Percentiles rank a stretch among this genome's conserved stretches.
Conservation (phyloP, 2,888 invertebrate species). For the Leptopilina myrica region DNA sequence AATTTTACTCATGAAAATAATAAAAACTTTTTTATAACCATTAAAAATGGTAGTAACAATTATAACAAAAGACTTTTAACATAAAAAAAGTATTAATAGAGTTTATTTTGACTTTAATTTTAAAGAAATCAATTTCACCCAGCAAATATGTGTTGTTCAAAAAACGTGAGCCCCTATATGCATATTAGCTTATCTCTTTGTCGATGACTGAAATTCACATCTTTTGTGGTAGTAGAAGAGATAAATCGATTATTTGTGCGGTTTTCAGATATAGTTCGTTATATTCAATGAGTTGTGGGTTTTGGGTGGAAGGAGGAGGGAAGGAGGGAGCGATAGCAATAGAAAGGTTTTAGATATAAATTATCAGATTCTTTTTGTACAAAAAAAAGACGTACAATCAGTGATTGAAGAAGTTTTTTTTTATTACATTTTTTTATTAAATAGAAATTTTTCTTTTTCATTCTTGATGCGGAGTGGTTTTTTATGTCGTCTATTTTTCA, state of each 20-base stretch:
- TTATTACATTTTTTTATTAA: no score
- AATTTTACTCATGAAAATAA: no score
- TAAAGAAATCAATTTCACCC: neutral
- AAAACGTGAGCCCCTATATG: neutral
- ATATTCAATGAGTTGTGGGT: neutral
- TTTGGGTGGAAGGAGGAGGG: no score
- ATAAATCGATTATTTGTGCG: constrained; percentile 12
- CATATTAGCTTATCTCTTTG: constrained; percentile 18
- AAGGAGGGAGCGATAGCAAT: neutral
- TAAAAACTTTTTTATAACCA: no score
- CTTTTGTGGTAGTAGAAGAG: neutral
- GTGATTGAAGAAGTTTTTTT: no score
- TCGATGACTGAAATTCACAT: constrained; percentile 20
- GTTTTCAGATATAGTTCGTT: neutral
- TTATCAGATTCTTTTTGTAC: neutral
- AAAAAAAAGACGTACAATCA: no score
- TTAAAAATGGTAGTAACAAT: no score
- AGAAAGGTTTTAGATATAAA: constrained; percentile 9
- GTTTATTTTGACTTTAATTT: neutral
- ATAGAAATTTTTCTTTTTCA: no score
- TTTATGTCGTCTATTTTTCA: no score
- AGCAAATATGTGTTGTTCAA: neutral
- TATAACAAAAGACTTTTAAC: no score
- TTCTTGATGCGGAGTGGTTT: no score
- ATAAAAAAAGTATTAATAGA: no score